Evolutionary conservation across 2,797 vertebrate species (phyloP).

Genomic region (Capromys pilorides): DNA sequence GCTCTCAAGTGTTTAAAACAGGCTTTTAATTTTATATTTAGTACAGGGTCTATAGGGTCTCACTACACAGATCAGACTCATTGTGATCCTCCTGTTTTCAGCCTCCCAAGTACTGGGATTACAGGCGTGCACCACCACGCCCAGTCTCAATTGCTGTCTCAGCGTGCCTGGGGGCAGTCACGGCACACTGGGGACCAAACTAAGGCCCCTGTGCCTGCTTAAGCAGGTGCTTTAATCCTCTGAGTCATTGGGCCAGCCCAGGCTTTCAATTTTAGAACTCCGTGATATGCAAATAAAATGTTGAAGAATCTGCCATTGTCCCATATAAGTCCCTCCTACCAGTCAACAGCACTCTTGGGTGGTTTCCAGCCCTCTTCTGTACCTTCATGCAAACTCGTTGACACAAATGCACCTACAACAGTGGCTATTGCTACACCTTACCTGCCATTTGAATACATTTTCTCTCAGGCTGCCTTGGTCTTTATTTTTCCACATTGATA

Average conservation of each 20-base stretch:
- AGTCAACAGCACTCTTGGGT: neutral
- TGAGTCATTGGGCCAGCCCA: no score
- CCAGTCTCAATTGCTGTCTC: no score
- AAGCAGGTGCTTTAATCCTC: no score
- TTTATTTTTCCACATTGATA: neutral
- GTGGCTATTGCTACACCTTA: neutral
- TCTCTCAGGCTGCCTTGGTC: neutral
- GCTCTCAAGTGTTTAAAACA: neutral
- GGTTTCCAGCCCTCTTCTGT: neutral
- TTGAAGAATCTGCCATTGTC: neutral
- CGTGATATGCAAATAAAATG: neutral
- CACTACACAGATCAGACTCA: no score
- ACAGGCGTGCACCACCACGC: no score
- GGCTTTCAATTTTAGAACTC: neutral
- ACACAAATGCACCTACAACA: neutral
- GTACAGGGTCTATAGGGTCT: no score
- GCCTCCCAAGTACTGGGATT: no score
- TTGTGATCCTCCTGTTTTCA: no score
- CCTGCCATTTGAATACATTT: no score
- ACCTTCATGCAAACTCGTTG: neutral
- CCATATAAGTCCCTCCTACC: rapidly evolving
- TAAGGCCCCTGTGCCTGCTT: no score
- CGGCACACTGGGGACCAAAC: no score
- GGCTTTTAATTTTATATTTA: neutral
- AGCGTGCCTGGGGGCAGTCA: no score